Percentiles rank a stretch among this genome's conserved stretches.
phyloP scores from a whole-genome alignment of 2,797 vertebrate genomes.

The Aratinga solstitialis region DNA sequence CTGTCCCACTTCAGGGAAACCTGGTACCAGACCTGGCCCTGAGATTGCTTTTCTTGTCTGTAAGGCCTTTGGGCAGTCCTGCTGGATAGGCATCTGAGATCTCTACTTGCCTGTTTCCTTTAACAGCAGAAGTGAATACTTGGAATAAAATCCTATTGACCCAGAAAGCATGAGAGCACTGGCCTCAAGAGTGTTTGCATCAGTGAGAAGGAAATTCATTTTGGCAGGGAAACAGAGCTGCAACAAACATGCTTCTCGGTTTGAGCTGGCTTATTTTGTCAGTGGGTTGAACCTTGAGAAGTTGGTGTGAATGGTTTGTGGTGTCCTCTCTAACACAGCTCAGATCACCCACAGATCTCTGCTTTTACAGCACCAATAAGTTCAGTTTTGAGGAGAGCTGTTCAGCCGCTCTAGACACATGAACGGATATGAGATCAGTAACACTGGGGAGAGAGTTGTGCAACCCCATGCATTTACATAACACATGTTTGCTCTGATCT shows the following conservation, averaged over 20 bases:
- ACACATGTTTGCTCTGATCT: background rate
- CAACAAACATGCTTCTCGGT: fast-evolving
- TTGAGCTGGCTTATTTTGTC: background rate
- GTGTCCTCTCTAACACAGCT: background rate
- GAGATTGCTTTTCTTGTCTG: fast-evolving
- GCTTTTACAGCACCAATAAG: fast-evolving
- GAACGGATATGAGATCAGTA: background rate
- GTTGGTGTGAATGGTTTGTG: fast-evolving
- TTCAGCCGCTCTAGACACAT: fast-evolving
- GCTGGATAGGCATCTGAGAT: fast-evolving
- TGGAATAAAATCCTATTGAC: background rate
- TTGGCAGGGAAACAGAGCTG: background rate
- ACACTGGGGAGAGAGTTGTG: background rate
- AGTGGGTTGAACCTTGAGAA: background rate
- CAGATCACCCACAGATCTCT: background rate
- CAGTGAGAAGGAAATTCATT: background rate
- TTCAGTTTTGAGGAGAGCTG: background rate
- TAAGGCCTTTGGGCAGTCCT: background rate
- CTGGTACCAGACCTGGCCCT: fast-evolving
- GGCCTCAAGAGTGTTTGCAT: background rate
- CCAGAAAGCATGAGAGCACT: fast-evolving
- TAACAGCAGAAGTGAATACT: background rate
- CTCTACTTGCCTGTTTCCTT: background rate
- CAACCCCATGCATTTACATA: background rate
- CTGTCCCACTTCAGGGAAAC: too few species aligned